Evolutionary conservation across 2,888 invertebrate species (phyloP).

Genomic region (Trichogramma evanescens): DNA sequence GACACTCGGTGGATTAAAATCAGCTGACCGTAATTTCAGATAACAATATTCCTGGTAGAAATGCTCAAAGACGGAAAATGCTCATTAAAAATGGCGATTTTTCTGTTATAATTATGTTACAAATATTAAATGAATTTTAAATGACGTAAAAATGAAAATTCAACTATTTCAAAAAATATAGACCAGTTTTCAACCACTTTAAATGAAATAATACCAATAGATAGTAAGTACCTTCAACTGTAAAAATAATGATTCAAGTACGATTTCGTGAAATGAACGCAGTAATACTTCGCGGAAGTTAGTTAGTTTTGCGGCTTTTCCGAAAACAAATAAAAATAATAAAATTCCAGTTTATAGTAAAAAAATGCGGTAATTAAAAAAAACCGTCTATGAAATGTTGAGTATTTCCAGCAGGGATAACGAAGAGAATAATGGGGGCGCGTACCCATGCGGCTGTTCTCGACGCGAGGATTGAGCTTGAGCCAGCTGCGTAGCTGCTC

Average conservation of each 20-base stretch:
- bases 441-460: conserved; percentile 62
- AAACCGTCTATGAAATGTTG: background rate
- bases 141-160: too few species aligned
- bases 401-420: background rate
- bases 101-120: background rate
- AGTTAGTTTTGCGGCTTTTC: background rate
- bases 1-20: background rate
- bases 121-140: too few species aligned
- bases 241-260: too few species aligned
- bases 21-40: background rate
- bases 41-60: background rate
- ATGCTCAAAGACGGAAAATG: background rate
- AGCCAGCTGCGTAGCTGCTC: conserved; percentile 65
- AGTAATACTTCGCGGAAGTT: background rate
- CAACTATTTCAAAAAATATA: too few species aligned
- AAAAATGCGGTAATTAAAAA: background rate
- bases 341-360: too few species aligned
- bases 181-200: too few species aligned
- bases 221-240: too few species aligned
- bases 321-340: too few species aligned
- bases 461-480: conserved; percentile 63
- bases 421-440: background rate
- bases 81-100: background rate
- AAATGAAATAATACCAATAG: too few species aligned
- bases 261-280: too few species aligned